Evolutionary conservation across 2,797 vertebrate genomes (phyloP).

Genomic region (Discoglossus pictus): DNA sequence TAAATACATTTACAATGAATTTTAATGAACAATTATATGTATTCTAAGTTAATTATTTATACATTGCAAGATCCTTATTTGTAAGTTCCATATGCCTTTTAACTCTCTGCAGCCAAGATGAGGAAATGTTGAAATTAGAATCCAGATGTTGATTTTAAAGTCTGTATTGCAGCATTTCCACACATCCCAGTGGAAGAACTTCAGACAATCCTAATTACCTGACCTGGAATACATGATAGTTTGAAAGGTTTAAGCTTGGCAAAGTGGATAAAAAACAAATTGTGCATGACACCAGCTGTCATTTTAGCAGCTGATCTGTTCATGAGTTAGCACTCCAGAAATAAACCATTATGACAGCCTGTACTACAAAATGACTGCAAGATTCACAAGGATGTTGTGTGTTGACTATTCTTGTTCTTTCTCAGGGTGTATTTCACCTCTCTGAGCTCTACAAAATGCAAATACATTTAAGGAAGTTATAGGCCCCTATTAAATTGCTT

Average conservation of each 20-base stretch:
- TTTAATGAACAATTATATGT: no score
- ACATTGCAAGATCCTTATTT: no score
- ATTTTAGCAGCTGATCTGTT: constrained; percentile 25
- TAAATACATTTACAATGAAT: no score
- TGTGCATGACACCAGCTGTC: constrained; percentile 22
- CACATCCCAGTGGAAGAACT: constrained; percentile 4
- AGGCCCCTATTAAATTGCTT: no score
- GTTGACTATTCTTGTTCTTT: no score
- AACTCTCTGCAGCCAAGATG: no score
- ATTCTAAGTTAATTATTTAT: no score
- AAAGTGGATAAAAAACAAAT: constrained; percentile 17
- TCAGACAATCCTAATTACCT: constrained; percentile 18
- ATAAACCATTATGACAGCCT: constrained; percentile 17
- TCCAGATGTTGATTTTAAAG: neutral
- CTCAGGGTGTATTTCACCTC: no score
- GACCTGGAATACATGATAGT: constrained; percentile 17
- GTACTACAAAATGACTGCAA: constrained; percentile 11
- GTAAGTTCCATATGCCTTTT: no score
- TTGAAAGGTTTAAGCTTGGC: constrained; percentile 12
- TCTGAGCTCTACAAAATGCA: no score
- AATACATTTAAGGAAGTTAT: no score
- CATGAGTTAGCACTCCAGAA: constrained; percentile 7
- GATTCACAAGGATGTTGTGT: neutral
- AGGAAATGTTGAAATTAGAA: no score
- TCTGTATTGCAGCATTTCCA: neutral